Conservation (phyloP, 2,888 invertebrate genomes). For the Zonitis immaculata region DNA sequence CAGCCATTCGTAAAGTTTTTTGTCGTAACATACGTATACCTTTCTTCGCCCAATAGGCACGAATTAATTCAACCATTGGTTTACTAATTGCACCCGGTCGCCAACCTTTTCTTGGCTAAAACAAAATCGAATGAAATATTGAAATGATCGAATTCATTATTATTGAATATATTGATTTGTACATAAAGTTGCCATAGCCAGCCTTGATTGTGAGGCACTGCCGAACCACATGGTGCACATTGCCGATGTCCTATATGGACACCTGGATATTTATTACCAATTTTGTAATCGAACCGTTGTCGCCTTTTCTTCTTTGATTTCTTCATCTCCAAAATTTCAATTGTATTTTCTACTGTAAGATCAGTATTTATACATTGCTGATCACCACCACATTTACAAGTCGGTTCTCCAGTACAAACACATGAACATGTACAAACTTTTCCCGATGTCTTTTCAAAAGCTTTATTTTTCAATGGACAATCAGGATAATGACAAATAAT, state of each 20-base stretch:
- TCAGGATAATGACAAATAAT: background rate
- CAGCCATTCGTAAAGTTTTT: slow-evolving; percentile 21
- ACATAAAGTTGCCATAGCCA: slow-evolving; percentile 59
- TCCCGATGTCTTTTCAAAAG: background rate
- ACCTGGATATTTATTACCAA: slow-evolving; percentile 53
- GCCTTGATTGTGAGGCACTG: slow-evolving; percentile 62
- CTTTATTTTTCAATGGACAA: background rate
- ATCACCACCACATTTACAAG: background rate
- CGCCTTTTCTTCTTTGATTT: slow-evolving; percentile 36
- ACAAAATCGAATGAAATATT: too few relatives aligned
- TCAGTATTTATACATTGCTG: background rate
- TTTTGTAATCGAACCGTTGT: slow-evolving; percentile 50
- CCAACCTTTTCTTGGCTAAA: slow-evolving; percentile 53
- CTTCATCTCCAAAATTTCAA: slow-evolving; percentile 22
- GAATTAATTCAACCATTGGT: slow-evolving; percentile 43
- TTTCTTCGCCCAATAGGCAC: slow-evolving; percentile 36
- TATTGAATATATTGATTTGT: too few relatives aligned
- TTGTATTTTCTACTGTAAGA: background rate
- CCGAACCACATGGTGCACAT: slow-evolving; percentile 52
- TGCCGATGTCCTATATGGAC: slow-evolving; percentile 54
- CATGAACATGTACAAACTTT: too few relatives aligned
- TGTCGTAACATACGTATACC: slow-evolving; percentile 32
- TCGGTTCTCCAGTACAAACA: background rate
- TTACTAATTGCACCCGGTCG: slow-evolving; percentile 55
- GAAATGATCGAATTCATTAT: background rate